phyloP scores from a whole-genome alignment of 2,797 vertebrate species.

The Etheostoma nigrum region DNA sequence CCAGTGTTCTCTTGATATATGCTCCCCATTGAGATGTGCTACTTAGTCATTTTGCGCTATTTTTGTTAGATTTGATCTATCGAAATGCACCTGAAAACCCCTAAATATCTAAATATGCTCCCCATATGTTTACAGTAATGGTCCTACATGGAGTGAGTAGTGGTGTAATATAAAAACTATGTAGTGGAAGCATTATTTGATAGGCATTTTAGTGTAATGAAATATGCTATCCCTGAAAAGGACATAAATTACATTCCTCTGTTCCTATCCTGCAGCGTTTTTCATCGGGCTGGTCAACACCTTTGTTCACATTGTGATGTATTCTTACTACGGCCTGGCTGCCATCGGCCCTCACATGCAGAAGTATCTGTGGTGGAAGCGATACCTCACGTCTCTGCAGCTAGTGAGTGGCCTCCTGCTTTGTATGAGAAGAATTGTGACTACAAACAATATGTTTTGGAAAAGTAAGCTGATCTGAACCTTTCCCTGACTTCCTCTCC shows the following conservation, averaged over 20 bases:
- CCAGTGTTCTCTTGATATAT: background rate
- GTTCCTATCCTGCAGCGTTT: constrained; percentile 89
- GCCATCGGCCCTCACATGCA: constrained; percentile 95
- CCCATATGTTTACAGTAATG: no score
- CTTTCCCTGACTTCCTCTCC: constrained; percentile 27
- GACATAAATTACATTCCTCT: background rate
- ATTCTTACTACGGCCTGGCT: constrained; percentile 94
- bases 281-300: constrained; percentile 94
- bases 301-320: constrained; percentile 96
- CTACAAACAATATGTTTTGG: background rate
- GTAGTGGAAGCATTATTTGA: no score
- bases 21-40: no score
- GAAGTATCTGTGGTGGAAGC: constrained; percentile 98
- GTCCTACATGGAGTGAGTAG: no score
- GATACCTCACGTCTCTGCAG: constrained; percentile 95
- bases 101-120: no score
- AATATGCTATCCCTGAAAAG: no score
- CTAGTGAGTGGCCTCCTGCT: constrained; percentile 85
- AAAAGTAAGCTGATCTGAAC: background rate
- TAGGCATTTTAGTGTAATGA: no score
- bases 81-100: no score
- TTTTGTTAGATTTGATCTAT: no score
- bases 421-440: background rate
- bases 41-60: no score
- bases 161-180: no score